These are phyloP conservation scores for Porites evermanni DNA, from an alignment of 92 coral and sea anemone species.

Conservation along the genomic window DNA sequence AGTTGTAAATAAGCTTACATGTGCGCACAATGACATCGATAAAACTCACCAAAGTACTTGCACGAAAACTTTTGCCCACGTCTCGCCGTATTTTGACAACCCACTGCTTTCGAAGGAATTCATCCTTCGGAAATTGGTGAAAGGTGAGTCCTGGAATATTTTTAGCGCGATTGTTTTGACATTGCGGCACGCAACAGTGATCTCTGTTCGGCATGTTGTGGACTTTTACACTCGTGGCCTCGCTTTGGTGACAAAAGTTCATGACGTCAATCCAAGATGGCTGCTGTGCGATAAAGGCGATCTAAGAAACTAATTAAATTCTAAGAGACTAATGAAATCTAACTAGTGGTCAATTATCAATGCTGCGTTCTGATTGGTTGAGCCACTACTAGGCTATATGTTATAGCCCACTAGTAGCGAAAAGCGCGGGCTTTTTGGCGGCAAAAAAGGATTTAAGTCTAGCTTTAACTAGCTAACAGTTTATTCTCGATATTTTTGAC, in stretches of 20 bases:
- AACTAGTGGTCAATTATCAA: too few species aligned
- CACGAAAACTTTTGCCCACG: constrained; percentile 34
- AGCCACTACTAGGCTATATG: too few species aligned
- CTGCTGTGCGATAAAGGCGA: constrained; percentile 31
- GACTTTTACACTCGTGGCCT: constrained; percentile 23
- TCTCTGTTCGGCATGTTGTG: constrained; percentile 6
- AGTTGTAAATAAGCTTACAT: constrained; percentile 26
- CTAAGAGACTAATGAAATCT: too few species aligned
- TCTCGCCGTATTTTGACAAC: constrained; percentile 26
- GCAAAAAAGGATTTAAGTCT: too few species aligned
- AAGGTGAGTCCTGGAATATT: constrained; percentile 16
- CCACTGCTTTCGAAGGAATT: constrained; percentile 42
- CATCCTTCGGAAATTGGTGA: constrained; percentile 35
- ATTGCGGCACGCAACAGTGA: constrained; percentile 6
- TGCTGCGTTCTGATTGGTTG: too few species aligned
- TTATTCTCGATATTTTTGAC: too few species aligned
- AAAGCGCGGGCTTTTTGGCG: too few species aligned
- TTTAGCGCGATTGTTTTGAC: constrained; percentile 31
- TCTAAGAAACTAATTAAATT: too few species aligned
- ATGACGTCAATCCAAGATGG: constrained; percentile 31
- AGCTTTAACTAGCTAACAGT: too few species aligned
- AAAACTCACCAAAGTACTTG: constrained; percentile 15
- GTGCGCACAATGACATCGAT: constrained; percentile 29
- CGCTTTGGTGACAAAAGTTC: constrained; percentile 21
- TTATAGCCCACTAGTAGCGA: too few species aligned